These are phyloP conservation scores for Netelia virgata DNA, from an alignment of 2,888 invertebrate species.

Conservation along the genomic window DNA sequence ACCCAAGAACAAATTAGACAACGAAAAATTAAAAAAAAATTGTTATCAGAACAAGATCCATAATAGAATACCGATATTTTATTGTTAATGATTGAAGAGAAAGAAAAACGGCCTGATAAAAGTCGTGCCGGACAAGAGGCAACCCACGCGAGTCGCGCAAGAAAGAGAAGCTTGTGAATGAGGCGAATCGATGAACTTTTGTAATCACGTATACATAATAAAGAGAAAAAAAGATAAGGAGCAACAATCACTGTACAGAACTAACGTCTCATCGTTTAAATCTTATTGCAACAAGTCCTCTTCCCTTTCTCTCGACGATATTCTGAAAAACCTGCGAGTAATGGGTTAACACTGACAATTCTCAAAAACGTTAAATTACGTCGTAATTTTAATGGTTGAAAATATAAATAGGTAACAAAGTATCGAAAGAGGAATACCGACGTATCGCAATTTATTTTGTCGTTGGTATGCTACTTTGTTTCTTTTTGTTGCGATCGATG, in stretches of 20 bases:
- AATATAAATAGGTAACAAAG: constrained; percentile 79
- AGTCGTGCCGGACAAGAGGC: constrained; percentile 22
- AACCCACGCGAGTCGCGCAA: constrained; percentile 27
- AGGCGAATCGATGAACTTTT: constrained; percentile 55
- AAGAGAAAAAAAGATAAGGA: constrained; percentile 16
- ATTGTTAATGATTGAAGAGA: constrained; percentile 53
- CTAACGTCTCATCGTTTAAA: neutral
- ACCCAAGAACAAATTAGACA: neutral
- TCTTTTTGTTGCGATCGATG: constrained; percentile 22
- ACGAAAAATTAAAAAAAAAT: constrained; percentile 2
- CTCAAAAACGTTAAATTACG: constrained; percentile 63
- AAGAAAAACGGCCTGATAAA: too few relatives aligned
- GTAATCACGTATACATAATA: constrained; percentile 57
- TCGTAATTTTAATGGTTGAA: constrained; percentile 73
- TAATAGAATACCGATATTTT: constrained; percentile 61
- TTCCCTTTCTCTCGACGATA: neutral
- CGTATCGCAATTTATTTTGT: constrained; percentile 55
- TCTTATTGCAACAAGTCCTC: neutral
- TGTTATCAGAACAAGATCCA: constrained; percentile 41
- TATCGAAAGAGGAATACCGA: constrained; percentile 67
- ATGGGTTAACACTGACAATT: constrained; percentile 1
- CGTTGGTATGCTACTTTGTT: constrained; percentile 15
- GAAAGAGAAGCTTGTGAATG: constrained; percentile 33
- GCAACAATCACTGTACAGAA: constrained; percentile 37
- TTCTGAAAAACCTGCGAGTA: constrained; percentile 9